Conservation (phyloP, 2,797 vertebrate species). For the Oceanodroma leucorhoa region DNA sequence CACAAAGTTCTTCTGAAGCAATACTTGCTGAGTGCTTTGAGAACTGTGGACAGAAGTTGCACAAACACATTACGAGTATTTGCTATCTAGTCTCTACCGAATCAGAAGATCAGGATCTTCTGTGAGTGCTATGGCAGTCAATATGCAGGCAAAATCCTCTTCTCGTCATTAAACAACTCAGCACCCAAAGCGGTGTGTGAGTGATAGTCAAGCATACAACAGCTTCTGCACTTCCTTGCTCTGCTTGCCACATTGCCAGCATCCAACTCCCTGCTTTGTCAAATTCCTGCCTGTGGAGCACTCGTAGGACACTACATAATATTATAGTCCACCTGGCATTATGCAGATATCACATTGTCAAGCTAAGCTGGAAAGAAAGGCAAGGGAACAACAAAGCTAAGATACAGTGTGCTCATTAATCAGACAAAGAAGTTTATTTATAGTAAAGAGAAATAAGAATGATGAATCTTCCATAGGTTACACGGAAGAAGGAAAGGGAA, state of each 20-base stretch:
- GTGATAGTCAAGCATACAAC: not conserved
- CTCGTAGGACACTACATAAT: not conserved
- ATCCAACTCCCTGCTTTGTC: not conserved
- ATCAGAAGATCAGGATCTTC: not conserved
- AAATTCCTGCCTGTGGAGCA: not conserved
- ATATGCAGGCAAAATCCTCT: not conserved
- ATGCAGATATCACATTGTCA: not conserved
- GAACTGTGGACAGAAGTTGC: not conserved
- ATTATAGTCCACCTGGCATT: not conserved
- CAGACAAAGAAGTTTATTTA: not conserved
- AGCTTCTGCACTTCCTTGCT: not conserved
- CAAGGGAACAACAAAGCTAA: not conserved
- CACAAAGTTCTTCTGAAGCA: not conserved
- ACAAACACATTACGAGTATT: not conserved
- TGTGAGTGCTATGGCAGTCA: not conserved
- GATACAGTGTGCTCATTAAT: not conserved
- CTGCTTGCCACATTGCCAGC: not conserved
- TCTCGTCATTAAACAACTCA: not conserved
- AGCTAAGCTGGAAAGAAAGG: not conserved
- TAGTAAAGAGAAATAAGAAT: not conserved
- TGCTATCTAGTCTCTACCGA: not conserved
- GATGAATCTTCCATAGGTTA: not conserved
- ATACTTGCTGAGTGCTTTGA: not conserved
- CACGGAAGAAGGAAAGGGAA: not conserved
- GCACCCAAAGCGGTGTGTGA: not conserved